A percentile compares a stretch with the other conserved stretches of the same genome.
phyloP scores from a whole-genome alignment of 2,113 vertebrate species.

The Porphyrio hochstetteri region DNA sequence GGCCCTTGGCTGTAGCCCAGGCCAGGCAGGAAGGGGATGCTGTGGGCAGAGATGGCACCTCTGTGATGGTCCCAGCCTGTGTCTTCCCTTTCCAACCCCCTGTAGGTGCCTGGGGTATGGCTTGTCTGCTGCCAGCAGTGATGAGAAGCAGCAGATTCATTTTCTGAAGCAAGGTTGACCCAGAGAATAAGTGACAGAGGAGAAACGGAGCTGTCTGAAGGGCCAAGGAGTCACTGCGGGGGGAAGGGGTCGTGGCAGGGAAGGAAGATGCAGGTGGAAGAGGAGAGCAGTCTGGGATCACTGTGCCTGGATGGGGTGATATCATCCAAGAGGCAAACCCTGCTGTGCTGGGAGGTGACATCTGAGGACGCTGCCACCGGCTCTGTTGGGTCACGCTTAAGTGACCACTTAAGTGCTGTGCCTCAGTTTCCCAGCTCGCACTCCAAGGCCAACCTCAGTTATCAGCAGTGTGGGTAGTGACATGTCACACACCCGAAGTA shows the following conservation, averaged over 20 bases:
- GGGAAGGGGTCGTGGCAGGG: neutral
- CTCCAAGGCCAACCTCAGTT: neutral
- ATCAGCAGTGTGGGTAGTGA: neutral
- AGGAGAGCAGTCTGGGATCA: neutral
- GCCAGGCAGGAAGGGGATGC: neutral
- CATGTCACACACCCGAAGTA: neutral
- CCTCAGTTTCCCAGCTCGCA: neutral
- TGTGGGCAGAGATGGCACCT: neutral
- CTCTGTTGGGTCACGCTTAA: neutral
- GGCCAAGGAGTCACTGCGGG: accelerated
- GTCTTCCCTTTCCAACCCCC: neutral
- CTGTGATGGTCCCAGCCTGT: accelerated
- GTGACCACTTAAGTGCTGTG: accelerated
- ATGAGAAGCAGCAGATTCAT: neutral
- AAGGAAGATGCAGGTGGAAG: neutral
- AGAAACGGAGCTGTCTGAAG: neutral
- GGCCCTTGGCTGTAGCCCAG: neutral
- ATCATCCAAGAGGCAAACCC: neutral
- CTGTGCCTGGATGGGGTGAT: accelerated
- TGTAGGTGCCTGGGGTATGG: accelerated
- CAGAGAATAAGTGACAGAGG: accelerated
- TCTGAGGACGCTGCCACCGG: accelerated
- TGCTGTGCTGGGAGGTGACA: accelerated
- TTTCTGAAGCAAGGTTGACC: neutral
- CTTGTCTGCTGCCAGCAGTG: accelerated